A percentile compares a stretch with the other conserved stretches of the same genome.
Evolutionary conservation across 37 sponge, comb jelly and placozoan species (phyloP).

Genomic region (Cliona cf. orientalis): DNA sequence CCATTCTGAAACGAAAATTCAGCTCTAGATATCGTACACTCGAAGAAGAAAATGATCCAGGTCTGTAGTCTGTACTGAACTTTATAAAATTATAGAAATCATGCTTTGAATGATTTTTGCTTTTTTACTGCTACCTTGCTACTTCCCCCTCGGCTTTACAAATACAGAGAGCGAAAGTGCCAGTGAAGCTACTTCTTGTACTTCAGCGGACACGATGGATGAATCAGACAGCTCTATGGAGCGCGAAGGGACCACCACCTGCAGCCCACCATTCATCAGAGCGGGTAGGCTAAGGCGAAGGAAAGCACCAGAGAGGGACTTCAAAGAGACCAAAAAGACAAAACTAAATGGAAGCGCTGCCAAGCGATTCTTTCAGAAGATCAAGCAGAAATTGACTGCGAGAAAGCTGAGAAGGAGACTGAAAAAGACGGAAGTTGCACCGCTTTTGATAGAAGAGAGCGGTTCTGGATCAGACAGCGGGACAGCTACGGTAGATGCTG

Average conservation of each 20-base stretch:
- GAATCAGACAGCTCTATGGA: not conserved
- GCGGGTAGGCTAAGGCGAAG: not conserved
- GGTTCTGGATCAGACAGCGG: no score
- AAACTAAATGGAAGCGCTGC: not conserved
- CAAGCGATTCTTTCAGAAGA: not conserved
- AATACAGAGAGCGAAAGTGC: no score
- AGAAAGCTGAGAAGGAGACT: not conserved
- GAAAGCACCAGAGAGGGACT: slow-evolving; percentile 11
- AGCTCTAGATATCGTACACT: not conserved
- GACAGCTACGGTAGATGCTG: no score
- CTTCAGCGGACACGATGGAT: not conserved
- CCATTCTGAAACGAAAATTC: slow-evolving; percentile 9
- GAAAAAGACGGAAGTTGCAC: not conserved
- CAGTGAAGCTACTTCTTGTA: no score
- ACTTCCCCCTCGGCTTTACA: no score
- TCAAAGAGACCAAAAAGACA: not conserved
- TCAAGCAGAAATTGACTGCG: slow-evolving; percentile 29
- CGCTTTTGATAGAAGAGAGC: not conserved
- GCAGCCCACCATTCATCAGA: not conserved
- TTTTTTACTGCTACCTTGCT: no score
- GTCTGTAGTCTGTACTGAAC: no score
- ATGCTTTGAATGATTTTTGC: no score
- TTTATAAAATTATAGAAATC: no score
- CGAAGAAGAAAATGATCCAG: slow-evolving; percentile 20
- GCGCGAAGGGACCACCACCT: not conserved